These are phyloP conservation scores for Ambastaia sidthimunki DNA, from an alignment of 2,797 vertebrate genomes.

Conservation along the genomic window DNA sequence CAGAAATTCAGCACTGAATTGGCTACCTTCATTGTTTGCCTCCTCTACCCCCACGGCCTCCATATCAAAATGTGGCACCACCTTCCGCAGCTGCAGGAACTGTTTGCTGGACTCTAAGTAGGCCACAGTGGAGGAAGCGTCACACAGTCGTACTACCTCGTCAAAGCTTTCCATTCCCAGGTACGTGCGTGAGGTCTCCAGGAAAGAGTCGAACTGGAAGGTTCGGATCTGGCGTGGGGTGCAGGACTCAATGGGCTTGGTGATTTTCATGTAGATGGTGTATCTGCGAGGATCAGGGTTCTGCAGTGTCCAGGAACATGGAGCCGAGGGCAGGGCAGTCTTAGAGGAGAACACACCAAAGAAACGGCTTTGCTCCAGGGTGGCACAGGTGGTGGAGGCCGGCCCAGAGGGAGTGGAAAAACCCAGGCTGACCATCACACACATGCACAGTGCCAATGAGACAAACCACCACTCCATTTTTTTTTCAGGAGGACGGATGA, in stretches of 20 bases:
- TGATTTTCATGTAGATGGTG: constrained; percentile 97
- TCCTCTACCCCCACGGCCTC: constrained; percentile 60
- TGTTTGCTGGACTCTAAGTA: constrained; percentile 98
- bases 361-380: constrained; percentile 95
- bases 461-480: constrained; percentile 73
- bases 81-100: constrained; percentile 93
- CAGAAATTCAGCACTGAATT: constrained; percentile 94
- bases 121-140: constrained; percentile 87
- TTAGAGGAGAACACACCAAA: constrained; percentile 94
- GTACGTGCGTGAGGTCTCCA: constrained; percentile 96
- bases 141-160: constrained; percentile 92
- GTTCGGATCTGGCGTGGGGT: constrained; percentile 87
- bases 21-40: constrained; percentile 71
- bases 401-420: constrained; percentile 80
- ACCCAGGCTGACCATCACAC: constrained; percentile 80
- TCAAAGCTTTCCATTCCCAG: constrained; percentile 98
- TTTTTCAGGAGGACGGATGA: constrained; percentile 59
- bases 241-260: constrained; percentile 84
- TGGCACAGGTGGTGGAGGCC: constrained; percentile 86
- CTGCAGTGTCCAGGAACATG: constrained; percentile 97
- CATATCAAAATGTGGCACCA: constrained; percentile 66
- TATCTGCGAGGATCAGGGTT: constrained; percentile 97
- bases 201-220: constrained; percentile 98
- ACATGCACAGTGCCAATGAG: constrained; percentile 68
- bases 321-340: constrained; percentile 80